Evolutionary conservation across 2,113 vertebrate species (phyloP), one percentile per base, ranked within the genome.

Genomic region (Burhinus bistriatus): DNA sequence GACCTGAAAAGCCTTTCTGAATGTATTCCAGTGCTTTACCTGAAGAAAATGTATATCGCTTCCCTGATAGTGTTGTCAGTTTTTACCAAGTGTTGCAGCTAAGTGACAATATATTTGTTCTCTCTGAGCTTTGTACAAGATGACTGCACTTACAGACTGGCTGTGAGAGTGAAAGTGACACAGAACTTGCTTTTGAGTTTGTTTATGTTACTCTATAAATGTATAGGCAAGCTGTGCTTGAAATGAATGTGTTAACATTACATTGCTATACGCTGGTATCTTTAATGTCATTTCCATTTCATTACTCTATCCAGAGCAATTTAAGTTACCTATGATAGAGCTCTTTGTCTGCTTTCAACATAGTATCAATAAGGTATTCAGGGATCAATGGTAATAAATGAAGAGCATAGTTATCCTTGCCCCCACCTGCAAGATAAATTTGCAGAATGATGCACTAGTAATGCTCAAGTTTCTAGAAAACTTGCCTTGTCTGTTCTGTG

Each of bases 281-380:
- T 90, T 87, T 82, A 91, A 65, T 92, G 87, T 79, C 36, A 92
- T 97, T 96, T 96, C 72, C 64, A 29, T 93, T 95, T 97, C 90
- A 95, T 97, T 96, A 85, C 72, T 62, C 75, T 77, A 83, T 83
- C 58, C 78, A 71, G 58, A 89, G 38, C 89, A 96, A 73, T 97
- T 80, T 68, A 71, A 69, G n/a, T 83, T 92, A 75, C 36, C 49
- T 72, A 9, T 79, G 42, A 65, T 57, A 45, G 27, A 3, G 4
- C 57, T 90, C 30, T 90, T 93, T 94, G 59, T 93, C 82, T 92
- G 44, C 89, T 91, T 70, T 70, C 72, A 94, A 1, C 18, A 6
- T 17, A 34, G 45, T 58, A 32, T 30, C 32, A 5, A 26, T 69
- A 68, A 70, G 69, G 22, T 34, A 55, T 49, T 93, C 81, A 49